These are phyloP conservation scores for Microtus pennsylvanicus DNA, from an alignment of 2,113 vertebrate genomes.

Conservation along the genomic window DNA sequence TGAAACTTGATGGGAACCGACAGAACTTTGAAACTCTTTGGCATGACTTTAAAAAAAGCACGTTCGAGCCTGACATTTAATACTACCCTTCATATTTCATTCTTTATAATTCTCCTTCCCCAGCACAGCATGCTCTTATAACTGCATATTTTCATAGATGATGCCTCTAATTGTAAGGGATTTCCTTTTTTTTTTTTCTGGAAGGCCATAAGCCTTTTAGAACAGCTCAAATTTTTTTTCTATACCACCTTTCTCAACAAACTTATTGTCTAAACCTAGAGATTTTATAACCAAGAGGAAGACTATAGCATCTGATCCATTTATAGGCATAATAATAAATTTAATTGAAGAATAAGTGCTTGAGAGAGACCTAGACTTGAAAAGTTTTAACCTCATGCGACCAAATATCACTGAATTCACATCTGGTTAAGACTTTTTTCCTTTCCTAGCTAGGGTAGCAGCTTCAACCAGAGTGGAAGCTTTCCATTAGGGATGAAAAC, in stretches of 20 bases:
- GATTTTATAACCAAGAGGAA: background rate
- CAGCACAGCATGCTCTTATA: background rate
- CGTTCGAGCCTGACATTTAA: background rate
- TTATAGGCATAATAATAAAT: background rate
- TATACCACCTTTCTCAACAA: background rate
- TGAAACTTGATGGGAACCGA: conserved; percentile 61
- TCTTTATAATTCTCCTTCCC: background rate
- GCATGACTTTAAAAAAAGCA: background rate
- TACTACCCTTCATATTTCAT: background rate
- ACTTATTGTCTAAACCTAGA: background rate
- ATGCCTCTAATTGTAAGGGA: background rate
- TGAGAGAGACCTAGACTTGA: background rate
- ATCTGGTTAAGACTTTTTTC: background rate
- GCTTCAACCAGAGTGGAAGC: background rate
- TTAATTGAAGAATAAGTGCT: background rate
- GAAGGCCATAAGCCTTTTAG: background rate
- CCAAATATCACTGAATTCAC: background rate
- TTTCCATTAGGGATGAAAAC: background rate
- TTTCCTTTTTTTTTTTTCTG: background rate
- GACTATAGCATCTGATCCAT: background rate
- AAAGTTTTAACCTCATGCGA: background rate
- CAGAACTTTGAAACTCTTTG: conserved; percentile 10
- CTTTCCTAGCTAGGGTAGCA: background rate
- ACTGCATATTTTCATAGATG: background rate
- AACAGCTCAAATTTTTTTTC: background rate